Percentiles rank a stretch among this genome's conserved stretches.
Conservation (phyloP, 2,797 vertebrate genomes). For the Peromyscus aztecus region DNA sequence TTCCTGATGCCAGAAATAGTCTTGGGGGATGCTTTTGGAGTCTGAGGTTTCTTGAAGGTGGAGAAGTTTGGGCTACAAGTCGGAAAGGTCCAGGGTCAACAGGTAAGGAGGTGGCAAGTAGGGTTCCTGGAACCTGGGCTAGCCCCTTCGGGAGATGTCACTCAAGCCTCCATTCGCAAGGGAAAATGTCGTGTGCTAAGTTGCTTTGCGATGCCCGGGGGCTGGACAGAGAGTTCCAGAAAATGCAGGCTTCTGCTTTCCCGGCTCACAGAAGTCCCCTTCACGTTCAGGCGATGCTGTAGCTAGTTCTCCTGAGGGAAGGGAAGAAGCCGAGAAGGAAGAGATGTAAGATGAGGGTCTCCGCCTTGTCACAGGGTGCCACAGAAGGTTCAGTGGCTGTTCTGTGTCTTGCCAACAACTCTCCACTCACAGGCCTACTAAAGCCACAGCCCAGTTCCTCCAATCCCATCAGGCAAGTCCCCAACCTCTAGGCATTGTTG, state of each 20-base stretch:
- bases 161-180: neutral
- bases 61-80: neutral
- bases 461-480: neutral
- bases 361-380: neutral
- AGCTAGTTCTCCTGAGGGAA: slow-evolving; percentile 76
- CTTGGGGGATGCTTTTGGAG: neutral
- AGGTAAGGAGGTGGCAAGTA: neutral
- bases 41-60: neutral
- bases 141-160: neutral
- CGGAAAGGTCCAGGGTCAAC: neutral
- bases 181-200: neutral
- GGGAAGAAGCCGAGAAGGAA: neutral
- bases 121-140: neutral
- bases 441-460: neutral
- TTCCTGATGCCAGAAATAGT: neutral
- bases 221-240: neutral
- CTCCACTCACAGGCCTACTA: neutral
- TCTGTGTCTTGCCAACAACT: neutral
- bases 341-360: neutral
- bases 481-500: neutral
- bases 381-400: neutral
- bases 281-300: slow-evolving; percentile 58
- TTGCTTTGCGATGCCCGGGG: neutral
- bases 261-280: neutral
- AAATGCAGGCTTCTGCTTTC: neutral